Evolutionary conservation across 2,113 vertebrate genomes (phyloP), one percentile per base, ranked within the genome.

Genomic region (Gyps fulvus): DNA sequence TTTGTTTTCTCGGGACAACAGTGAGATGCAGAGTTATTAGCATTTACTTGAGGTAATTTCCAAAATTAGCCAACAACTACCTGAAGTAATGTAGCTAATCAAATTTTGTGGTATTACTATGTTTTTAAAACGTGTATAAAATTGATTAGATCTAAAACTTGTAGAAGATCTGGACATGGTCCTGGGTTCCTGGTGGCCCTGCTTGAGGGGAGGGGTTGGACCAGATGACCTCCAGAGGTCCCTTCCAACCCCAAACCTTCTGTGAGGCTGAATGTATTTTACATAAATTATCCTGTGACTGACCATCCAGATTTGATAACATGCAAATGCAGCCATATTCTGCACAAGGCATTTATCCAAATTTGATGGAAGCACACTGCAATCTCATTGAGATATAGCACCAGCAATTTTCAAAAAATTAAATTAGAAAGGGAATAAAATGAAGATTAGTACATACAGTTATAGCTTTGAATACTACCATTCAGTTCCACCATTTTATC

Each of bases 21-120:
- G 19, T 0, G 0, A 70, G 11, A 82, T 18, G 29, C 3, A 66
- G 10, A 52, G 3, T 54, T 49, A 45, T 15, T 31, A 91, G 7
- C 9, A 58, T 54, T 84, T 84, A 7, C 47, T 47, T 81, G 13
- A 42, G 5, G 9, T 42, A 43, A 18, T 40, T 89, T 72, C 27
- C 40, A 66, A 69, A 26, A 72, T 36, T 25, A 83, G 36, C 4
- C 5, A 65, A 50, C 2, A 34, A 36, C 20, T 42, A 10, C 27
- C 50, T 40, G 9, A 84, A 84, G 19, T 45, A 70, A 85, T 26
- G 3, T 11, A 71, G 62, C 8, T 19, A 80, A 52, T 63, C 5
- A 76, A 87, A 77, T 66, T 15, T 0, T 2, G 1, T 34, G 13
- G 3, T n/a, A 29, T 25, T 43, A n/a, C 22, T 71, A 20, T 31